A percentile compares a stretch with the other conserved stretches of the same genome.
phyloP scores from a whole-genome alignment of 2,797 vertebrate species.

The Sebastes iracundus region DNA sequence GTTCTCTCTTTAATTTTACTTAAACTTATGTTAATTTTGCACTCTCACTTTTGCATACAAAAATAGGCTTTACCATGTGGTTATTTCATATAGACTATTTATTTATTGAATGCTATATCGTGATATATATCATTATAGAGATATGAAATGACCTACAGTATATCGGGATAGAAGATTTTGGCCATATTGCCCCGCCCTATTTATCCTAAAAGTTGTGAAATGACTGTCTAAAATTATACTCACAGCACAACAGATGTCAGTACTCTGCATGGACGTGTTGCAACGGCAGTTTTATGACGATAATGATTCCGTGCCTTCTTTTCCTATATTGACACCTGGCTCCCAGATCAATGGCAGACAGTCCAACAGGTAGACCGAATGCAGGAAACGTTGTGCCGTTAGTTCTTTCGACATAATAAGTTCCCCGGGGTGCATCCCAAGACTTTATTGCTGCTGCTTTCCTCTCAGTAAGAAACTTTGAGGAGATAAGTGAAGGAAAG shows the following conservation, averaged over 20 bases:
- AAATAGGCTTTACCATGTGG: no score
- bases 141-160: no score
- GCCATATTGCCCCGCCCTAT: no score
- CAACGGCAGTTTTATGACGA: conserved; percentile 34
- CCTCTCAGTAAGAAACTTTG: conserved; percentile 58
- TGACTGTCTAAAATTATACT: not conserved
- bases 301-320: conserved; percentile 50
- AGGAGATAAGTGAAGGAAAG: conserved; percentile 61
- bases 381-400: conserved; percentile 52
- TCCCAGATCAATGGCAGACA: conserved; percentile 63
- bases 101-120: no score
- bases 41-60: no score
- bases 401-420: conserved; percentile 75
- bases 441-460: conserved; percentile 59
- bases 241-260: conserved; percentile 23
- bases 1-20: no score
- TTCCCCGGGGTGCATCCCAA: conserved; percentile 67
- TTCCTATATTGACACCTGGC: conserved; percentile 68
- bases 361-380: conserved; percentile 70
- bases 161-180: no score
- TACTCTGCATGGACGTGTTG: conserved; percentile 1
- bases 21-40: no score
- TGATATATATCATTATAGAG: no score
- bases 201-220: conserved; percentile 3
- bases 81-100: no score